Percentiles rank a stretch among this genome's conserved stretches.
These are phyloP conservation scores for Plebejus anna DNA, from an alignment of 2,888 invertebrate species.

Conservation along the genomic window DNA sequence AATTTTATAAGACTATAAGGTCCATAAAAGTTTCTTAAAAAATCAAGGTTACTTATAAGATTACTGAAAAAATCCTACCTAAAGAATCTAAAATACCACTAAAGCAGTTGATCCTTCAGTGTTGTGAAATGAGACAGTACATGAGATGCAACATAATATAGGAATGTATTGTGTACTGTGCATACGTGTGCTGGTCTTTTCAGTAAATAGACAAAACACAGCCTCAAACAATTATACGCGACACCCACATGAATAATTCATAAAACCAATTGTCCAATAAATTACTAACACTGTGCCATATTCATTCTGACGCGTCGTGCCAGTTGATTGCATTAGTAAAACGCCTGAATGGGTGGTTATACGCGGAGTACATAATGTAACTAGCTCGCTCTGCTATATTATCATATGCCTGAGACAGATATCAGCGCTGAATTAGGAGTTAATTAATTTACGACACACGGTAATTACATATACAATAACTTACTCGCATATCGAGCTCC, in stretches of 20 bases:
- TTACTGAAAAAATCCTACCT: no score
- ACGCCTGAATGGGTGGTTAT: conserved; percentile 36
- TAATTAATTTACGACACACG: conserved; percentile 69
- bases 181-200: background rate
- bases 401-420: conserved; percentile 48
- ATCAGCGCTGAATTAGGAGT: conserved; percentile 59
- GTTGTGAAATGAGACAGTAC: no score
- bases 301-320: conserved; percentile 34
- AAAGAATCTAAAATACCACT: no score
- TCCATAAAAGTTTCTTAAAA: no score
- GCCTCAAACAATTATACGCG: background rate
- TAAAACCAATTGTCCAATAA: conserved; percentile 20
- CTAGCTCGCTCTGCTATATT: conserved; percentile 29
- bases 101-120: no score
- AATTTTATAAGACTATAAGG: no score
- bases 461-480: conserved; percentile 63
- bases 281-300: conserved; percentile 12
- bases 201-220: background rate
- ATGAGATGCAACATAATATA: background rate
- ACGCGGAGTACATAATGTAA: conserved; percentile 19
- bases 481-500: conserved; percentile 50
- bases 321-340: conserved; percentile 39
- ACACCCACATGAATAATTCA: background rate
- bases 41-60: no score
- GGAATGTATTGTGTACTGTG: background rate